Evolutionary conservation across 2,113 vertebrate species (phyloP).

Genomic region (Leucopternis melanops): DNA sequence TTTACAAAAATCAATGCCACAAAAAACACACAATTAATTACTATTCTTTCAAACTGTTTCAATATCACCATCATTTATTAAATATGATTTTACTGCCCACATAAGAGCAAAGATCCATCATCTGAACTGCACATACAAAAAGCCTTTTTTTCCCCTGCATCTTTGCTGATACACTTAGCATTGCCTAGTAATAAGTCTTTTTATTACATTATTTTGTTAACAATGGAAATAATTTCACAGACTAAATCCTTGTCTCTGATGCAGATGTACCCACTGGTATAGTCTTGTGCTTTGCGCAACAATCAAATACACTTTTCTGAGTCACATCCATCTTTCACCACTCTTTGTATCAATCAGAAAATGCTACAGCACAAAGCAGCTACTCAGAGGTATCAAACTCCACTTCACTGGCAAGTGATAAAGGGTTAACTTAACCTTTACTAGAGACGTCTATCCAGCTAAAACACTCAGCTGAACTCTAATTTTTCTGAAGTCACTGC

Average conservation of each 20-base stretch:
- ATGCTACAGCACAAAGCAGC: not conserved
- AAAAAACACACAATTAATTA: not conserved
- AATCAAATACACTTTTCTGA: not conserved
- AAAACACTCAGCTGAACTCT: not conserved
- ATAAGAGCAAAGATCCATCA: not conserved
- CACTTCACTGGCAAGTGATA: not conserved
- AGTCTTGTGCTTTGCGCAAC: not conserved
- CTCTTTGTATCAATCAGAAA: not conserved
- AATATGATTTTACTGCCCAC: not conserved
- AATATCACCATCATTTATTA: not conserved
- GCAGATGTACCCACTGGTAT: fast-evolving
- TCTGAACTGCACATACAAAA: not conserved
- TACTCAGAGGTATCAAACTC: not conserved
- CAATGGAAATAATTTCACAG: not conserved
- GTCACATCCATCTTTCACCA: not conserved
- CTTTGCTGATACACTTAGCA: not conserved
- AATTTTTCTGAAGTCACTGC: conserved; percentile 25
- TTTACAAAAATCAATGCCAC: conserved; percentile 15
- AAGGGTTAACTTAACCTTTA: not conserved
- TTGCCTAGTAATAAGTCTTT: not conserved
- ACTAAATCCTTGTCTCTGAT: not conserved
- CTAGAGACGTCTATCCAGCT: not conserved
- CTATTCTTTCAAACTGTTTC: not conserved
- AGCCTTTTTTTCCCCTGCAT: not conserved
- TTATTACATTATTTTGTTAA: not conserved